A percentile compares a stretch with the other conserved stretches of the same genome.
phyloP scores from a whole-genome alignment of 2,797 vertebrate genomes.

The Distichodus sexfasciatus region DNA sequence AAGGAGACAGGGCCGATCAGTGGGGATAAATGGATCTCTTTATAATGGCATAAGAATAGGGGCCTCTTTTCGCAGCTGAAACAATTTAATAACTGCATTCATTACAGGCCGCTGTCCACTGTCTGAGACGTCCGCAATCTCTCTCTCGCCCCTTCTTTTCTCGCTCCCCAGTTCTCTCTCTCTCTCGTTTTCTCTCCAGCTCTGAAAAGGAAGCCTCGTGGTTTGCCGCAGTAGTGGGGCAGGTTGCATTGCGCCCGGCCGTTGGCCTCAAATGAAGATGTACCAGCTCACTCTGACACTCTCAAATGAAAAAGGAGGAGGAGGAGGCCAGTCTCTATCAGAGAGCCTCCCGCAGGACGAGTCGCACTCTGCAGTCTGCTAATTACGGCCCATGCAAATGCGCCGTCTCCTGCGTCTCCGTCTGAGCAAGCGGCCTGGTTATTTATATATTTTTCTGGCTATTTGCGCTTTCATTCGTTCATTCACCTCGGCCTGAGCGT shows the following conservation, averaged over 20 bases:
- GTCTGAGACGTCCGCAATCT: conserved; percentile 76
- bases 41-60: conserved; percentile 99
- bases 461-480: conserved; percentile 67
- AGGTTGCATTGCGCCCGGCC: conserved; percentile 65
- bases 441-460: conserved; percentile 58
- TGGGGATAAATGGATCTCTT: conserved; percentile 99
- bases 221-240: conserved; percentile 31
- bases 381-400: conserved; percentile 95
- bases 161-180: background rate
- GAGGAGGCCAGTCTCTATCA: conserved; percentile 89
- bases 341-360: conserved; percentile 86
- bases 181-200: conserved; percentile 28
- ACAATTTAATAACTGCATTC: conserved; percentile 99
- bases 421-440: no score
- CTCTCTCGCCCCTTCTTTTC: conserved; percentile 20
- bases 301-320: conserved; percentile 95
- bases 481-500: conserved; percentile 55
- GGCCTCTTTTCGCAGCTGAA: conserved; percentile 92
- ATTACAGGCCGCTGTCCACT: conserved; percentile 88
- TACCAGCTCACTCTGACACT: conserved; percentile 87
- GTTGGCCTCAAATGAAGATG: conserved; percentile 93
- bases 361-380: conserved; percentile 69
- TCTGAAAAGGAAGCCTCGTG: conserved; percentile 19
- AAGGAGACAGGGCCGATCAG: conserved; percentile 95
- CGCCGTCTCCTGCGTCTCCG: conserved; percentile 46